Base-by-base conservation (phyloP, 2,113 vertebrate species). In the Brachyistius frenatus region DNA sequence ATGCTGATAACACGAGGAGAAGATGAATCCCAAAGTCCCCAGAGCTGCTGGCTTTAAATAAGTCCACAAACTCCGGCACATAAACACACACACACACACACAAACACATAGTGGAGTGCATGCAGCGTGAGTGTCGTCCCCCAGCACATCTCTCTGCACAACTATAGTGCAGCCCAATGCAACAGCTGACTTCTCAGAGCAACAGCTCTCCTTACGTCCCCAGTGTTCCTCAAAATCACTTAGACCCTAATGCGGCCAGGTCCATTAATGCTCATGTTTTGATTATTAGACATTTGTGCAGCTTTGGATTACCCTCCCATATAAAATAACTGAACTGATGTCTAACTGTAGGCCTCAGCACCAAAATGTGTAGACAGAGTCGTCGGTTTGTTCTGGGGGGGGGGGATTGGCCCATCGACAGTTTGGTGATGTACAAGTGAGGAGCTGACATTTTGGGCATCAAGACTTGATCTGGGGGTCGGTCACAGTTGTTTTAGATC, bases 401-500 rank as follows among this genome's bases (percentile, higher is more conserved):
- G 55, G 32, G 41, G 58, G 54, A 62, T 13, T 15, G 70, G 50
- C 41, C 53, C 3, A 15, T 35, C 15, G 36, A 60, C 73, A 39
- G 72, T 77, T 70, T 35, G 77, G 62, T 78, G 85, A 86, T 83
- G 82, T 50, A 67, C 75, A 11, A 79, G 78, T 2, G 35, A 52
- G 66, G 66, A 83, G 85, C 52, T 66, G 75, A 80, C 84, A 86
- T 88, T 88, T 90, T 82, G 87, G 91, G 80, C 89, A 88, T 83
- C 46, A 73, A 57, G 83, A 73, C 77, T 93, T 89, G 84, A 90
- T 91, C 86, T 88, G 84, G 81, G 71, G 83, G 88, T 86, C 71
- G 75, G 85, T 90, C 91, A 93, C 93, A 93, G 92, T 94, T 94
- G 91, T 92, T 95, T 94, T 94, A 94, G 93, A 92, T 94, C 89